Conservation (phyloP, 2,113 vertebrate species). For the Rattus norvegicus region DNA sequence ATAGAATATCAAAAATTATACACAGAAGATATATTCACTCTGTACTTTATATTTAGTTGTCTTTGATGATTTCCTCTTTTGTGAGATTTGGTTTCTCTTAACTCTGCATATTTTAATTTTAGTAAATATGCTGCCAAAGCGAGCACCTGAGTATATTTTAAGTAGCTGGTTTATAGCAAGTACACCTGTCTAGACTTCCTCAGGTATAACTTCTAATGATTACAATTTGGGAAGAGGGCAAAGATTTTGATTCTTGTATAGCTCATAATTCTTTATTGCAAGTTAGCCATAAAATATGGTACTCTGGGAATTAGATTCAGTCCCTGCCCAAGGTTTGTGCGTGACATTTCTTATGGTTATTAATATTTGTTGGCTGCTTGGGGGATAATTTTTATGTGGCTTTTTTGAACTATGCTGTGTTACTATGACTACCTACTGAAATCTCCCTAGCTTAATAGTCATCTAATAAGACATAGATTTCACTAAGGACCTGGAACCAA, state of each 20-base stretch:
- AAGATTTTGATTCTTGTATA: background rate
- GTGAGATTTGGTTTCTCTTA: background rate
- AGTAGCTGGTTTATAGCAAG: background rate
- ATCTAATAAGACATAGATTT: constrained; percentile 12
- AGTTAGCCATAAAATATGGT: background rate
- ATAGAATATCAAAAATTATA: background rate
- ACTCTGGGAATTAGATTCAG: background rate
- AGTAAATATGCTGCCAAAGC: no score
- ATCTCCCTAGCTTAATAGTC: background rate
- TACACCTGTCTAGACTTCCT: background rate
- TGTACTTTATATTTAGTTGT: background rate
- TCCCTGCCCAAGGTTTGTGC: background rate
- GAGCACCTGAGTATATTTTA: background rate
- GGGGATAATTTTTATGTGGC: background rate
- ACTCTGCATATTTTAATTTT: background rate
- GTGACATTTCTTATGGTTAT: background rate
- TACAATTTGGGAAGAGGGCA: background rate
- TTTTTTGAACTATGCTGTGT: background rate
- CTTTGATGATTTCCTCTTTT: background rate
- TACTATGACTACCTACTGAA: background rate
- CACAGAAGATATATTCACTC: background rate
- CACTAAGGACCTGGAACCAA: background rate
- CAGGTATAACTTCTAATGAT: background rate
- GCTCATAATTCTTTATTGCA: background rate
- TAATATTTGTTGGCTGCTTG: background rate